Evolutionary conservation across 2,797 vertebrate species (phyloP).

Genomic region (Tenualosa thibaudeaui): DNA sequence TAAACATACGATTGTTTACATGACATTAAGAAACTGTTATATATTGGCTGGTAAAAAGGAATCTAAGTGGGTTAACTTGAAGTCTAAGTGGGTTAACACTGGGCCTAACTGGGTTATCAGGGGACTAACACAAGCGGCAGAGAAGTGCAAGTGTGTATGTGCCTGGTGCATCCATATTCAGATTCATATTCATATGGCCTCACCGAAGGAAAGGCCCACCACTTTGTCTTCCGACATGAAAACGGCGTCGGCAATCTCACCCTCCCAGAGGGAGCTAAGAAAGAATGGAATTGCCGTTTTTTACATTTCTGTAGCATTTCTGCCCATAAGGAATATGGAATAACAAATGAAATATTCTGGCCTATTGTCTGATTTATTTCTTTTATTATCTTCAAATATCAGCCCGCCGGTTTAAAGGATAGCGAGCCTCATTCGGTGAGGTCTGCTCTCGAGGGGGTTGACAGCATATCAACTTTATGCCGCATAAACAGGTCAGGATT

Average conservation of each 20-base stretch:
- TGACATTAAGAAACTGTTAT: neutral
- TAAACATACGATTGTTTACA: neutral
- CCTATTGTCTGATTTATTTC: conserved; percentile 88
- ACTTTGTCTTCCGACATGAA: conserved; percentile 78
- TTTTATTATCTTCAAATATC: conserved; percentile 82
- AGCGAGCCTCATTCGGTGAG: conserved; percentile 71
- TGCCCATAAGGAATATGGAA: conserved; percentile 85
- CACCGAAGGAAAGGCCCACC: conserved; percentile 66
- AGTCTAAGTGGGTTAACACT: neutral
- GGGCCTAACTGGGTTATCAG: neutral
- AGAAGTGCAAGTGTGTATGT: neutral
- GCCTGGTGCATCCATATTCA: conserved; percentile 16
- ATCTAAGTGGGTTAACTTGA: neutral
- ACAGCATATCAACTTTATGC: conserved; percentile 77
- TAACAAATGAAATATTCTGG: conserved; percentile 89
- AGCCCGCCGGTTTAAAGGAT: conserved; percentile 77
- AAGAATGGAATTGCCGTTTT: conserved; percentile 78
- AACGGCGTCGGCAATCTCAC: conserved; percentile 68
- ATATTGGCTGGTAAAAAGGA: neutral
- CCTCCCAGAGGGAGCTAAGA: conserved; percentile 73
- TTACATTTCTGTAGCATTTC: conserved; percentile 82
- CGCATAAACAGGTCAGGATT: conserved; percentile 77
- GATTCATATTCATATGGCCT: conserved; percentile 61
- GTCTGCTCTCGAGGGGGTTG: conserved; percentile 69
- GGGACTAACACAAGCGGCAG: neutral